phyloP scores from a whole-genome alignment of 2,113 vertebrate genomes.

The Cinclus mexicanus region DNA sequence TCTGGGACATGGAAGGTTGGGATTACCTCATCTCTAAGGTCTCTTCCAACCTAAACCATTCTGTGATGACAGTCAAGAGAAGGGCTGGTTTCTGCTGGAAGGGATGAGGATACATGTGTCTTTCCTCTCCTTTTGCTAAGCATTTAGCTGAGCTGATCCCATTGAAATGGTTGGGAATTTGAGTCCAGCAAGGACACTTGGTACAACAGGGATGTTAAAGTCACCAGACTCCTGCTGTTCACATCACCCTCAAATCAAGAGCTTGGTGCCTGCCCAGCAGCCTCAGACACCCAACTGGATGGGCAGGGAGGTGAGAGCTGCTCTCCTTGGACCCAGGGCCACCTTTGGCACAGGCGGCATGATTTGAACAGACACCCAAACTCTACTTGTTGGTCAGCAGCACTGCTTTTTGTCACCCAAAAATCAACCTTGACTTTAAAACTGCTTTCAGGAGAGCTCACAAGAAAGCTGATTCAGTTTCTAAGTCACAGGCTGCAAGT shows the following conservation, averaged over 20 bases:
- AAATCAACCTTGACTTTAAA: background rate
- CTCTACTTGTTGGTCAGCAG: accelerated
- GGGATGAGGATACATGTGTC: background rate
- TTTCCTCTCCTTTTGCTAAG: background rate
- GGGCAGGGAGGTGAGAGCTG: background rate
- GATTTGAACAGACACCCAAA: background rate
- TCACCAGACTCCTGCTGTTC: background rate
- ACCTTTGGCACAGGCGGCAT: accelerated
- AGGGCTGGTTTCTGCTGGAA: background rate
- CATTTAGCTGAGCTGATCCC: background rate
- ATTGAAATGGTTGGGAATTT: background rate
- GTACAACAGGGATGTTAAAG: background rate
- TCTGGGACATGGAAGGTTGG: accelerated
- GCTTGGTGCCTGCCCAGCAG: background rate
- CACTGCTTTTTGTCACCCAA: background rate
- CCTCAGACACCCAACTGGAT: background rate
- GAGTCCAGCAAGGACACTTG: background rate
- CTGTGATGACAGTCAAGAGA: background rate
- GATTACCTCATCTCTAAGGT: background rate
- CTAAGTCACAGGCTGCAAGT: background rate
- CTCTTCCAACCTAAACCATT: background rate
- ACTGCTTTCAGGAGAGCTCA: background rate
- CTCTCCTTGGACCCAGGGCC: background rate
- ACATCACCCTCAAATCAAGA: background rate
- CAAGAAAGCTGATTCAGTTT: background rate